Evolutionary conservation across 2,888 invertebrate genomes (phyloP), one percentile per base, ranked within the genome.

Genomic region (Sabatieria punctata): DNA sequence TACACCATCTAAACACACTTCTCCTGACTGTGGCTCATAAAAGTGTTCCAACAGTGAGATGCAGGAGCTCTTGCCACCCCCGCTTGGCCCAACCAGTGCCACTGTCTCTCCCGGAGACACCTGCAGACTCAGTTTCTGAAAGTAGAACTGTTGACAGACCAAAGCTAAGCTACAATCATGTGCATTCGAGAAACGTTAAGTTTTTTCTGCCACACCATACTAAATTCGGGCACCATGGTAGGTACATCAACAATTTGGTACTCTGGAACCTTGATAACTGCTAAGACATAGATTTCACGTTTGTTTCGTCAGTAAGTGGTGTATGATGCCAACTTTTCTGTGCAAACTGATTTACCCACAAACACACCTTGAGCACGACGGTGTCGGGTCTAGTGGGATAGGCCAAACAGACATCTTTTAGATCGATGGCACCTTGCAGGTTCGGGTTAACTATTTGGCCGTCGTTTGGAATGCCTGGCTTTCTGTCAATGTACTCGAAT

Each of bases 371-470:
- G 13, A 89, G 69, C 4, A 88, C 80, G 45, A 76, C 73, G 44
- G 77, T 75, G 53, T 81, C 80, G 27, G 77, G 75, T 19, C 86
- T 74, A 0, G 82, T 79, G 1, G 86, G 86, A 67, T 89, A 89
- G 45, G 77, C 75, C 69, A 86, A 86, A 71, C 67, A 82, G 0
- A 85, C 76, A 33, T 77, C 70, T 48, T 76, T 72, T 54, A 82
- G 79, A 41, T 75, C 74, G 0, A 85, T 77, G 58, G 77, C 74
- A 4, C 85, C 85, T 4, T 53, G 49, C 43, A 60, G 18, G 27
- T 52, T 4, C 15, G 6, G 8, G n/a, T 40, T 18, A n/a, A 13
- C 22, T 15, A 21, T 13, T 38, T 44, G 64, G 15, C 51, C 53
- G 25, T 56, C 53, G 48, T 55, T 59, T 4, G 35, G 48, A 23